Evolutionary conservation across 2,797 vertebrate genomes (phyloP).

Genomic region (Myotis daubentonii): DNA sequence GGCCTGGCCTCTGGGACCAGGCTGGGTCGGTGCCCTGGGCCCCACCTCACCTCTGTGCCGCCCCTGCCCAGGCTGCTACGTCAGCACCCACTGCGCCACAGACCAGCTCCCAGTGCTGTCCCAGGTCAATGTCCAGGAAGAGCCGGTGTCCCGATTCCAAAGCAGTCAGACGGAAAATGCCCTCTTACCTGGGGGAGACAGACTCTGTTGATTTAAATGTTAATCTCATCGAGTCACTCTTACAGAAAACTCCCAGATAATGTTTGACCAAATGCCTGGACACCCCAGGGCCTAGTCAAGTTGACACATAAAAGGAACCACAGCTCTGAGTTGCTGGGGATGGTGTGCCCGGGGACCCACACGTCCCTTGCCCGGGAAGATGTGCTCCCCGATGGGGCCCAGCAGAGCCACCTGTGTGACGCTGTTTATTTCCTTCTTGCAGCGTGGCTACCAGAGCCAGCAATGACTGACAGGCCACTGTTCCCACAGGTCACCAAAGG

Average conservation of each 20-base stretch:
- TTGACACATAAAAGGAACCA: background rate
- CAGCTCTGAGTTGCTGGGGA: background rate
- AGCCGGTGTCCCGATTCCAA: background rate
- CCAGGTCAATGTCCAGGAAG: background rate
- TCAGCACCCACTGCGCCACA: too few species aligned
- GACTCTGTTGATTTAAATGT: slow-evolving; percentile 31
- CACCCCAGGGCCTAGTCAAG: background rate
- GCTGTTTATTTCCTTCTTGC: background rate
- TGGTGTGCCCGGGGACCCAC: background rate
- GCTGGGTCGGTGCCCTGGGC: too few species aligned
- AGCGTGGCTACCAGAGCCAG: background rate
- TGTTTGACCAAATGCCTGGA: background rate
- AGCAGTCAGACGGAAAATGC: background rate
- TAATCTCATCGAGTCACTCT: background rate
- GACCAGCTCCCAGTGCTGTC: too few species aligned
- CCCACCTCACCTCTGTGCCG: too few species aligned
- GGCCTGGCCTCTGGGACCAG: background rate
- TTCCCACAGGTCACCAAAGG: background rate
- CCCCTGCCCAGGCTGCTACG: too few species aligned
- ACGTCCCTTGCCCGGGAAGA: background rate
- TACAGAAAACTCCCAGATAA: background rate
- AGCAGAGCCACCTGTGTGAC: background rate
- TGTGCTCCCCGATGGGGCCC: background rate
- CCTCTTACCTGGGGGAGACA: background rate
- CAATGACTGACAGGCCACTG: background rate